Evolutionary conservation across 2,888 invertebrate species (phyloP).

Genomic region (Anagyrus pseudococci): DNA sequence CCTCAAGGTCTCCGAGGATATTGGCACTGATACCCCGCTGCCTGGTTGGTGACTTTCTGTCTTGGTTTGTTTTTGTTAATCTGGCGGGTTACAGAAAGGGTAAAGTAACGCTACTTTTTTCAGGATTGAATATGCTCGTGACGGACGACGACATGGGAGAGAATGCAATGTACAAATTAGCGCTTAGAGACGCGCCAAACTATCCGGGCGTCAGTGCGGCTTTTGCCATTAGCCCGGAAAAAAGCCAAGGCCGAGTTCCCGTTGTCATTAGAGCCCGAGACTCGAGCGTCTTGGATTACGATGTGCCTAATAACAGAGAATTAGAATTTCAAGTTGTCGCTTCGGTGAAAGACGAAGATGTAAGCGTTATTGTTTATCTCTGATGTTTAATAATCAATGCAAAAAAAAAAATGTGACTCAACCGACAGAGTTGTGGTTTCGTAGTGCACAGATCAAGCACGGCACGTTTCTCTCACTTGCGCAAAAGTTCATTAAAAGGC

Average conservation of each 20-base stretch:
- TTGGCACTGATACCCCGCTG: constrained; percentile 72
- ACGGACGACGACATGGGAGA: constrained; percentile 77
- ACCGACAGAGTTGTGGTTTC: no score
- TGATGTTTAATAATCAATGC: no score
- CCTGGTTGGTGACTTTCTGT: constrained; percentile 59
- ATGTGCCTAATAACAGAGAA: constrained; percentile 69
- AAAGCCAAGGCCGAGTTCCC: constrained; percentile 76
- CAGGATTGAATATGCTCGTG: constrained; percentile 75
- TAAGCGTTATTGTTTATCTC: constrained; percentile 40
- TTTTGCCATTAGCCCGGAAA: constrained; percentile 68
- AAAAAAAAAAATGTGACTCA: no score
- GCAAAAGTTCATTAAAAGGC: neutral
- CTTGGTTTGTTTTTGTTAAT: neutral
- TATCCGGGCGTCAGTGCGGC: constrained; percentile 56
- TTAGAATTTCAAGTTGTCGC: constrained; percentile 76
- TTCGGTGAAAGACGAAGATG: constrained; percentile 63
- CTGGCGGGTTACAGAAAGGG: no score
- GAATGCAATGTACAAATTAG: constrained; percentile 74
- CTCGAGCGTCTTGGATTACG: constrained; percentile 74
- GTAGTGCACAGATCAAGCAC: no score
- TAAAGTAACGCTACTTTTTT: constrained; percentile 7
- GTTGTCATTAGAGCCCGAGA: constrained; percentile 76
- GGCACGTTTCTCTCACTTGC: no score
- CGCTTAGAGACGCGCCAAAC: constrained; percentile 66
- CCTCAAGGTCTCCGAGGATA: constrained; percentile 79